Evolutionary conservation across 2,888 invertebrate species (phyloP), one percentile per base, ranked within the genome.

Genomic region (Melinopterus prodromus): DNA sequence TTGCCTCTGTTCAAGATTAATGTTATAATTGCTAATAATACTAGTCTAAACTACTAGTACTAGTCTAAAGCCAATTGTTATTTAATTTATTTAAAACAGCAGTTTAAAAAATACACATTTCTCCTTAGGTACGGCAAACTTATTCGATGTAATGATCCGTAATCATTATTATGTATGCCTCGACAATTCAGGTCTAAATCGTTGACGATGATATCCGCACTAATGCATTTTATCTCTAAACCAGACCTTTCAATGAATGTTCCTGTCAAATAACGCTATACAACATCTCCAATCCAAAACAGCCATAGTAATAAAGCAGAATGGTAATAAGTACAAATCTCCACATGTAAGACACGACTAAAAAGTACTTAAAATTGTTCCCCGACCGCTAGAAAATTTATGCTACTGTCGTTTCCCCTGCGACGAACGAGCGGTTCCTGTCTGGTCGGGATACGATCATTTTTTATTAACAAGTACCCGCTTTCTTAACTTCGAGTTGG

Each of bases 321-420:
- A 53, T 53, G 53, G 53, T 6, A 53, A 53, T 53, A 53, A 53
- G 53, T 53, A 53, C 53, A 53, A 53, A 53, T 53, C 53, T 53
- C 1, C 12, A 1, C 53, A 53, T 53, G 53, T 53, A 53, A 12
- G 53, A 53, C 53, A 53, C 53, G 53, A 53, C 53, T 53, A 53
- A 53, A 53, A 53, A 53, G 53, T 53, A 53, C 53, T 53, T 53
- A 1, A 12, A 53, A 53, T 12, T 53, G 53, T 1, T 53, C 53
- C 53, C 53, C 53, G 53, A 53, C 53, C 53, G 53, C 53, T 53
- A 53, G 53, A 53, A 53, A 53, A 53, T 53, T 53, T 53, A 53
- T 53, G 53, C 53, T 53, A 53, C 53, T 53, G 53, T 12, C 53
- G 7, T 53, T 53, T 53, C 53, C 53, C 9, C 53, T 53, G 53